Conservation (phyloP, 2,888 invertebrate genomes). For the Philereme transversata region DNA sequence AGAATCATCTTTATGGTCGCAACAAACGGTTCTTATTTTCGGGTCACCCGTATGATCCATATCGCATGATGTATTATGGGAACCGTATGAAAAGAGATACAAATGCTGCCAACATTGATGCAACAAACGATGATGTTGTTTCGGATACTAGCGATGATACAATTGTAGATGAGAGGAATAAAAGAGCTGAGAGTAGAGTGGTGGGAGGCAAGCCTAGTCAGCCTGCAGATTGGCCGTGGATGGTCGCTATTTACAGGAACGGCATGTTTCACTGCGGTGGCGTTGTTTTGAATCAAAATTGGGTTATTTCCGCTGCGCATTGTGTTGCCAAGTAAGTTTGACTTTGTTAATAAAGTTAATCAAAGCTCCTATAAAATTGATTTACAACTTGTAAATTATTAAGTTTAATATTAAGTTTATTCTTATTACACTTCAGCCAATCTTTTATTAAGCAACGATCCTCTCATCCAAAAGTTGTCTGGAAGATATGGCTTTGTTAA, state of each 20-base stretch:
- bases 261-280: conserved; percentile 94
- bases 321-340: conserved; percentile 87
- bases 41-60: conserved; percentile 50
- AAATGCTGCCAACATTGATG: conserved; percentile 21
- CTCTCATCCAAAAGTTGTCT: too few species aligned
- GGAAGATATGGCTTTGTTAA: too few species aligned
- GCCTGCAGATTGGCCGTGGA: conserved; percentile 93
- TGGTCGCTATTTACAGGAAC: conserved; percentile 90
- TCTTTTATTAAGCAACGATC: too few species aligned
- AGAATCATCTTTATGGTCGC: conserved; percentile 69
- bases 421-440: too few species aligned
- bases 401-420: too few species aligned
- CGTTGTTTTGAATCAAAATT: conserved; percentile 87
- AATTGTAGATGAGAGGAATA: conserved; percentile 39
- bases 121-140: conserved; percentile 7
- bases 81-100: conserved; percentile 47
- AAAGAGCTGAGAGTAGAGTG: conserved; percentile 85
- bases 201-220: conserved; percentile 91
- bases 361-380: too few species aligned
- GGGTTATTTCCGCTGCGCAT: conserved; percentile 93
- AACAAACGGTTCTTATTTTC: conserved; percentile 66
- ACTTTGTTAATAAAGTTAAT: too few species aligned
- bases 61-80: conserved; percentile 53
- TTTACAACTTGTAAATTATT: too few species aligned
- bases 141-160: conserved; percentile 1